Evolutionary conservation across 2,797 vertebrate species (phyloP), one percentile per base, ranked within the genome.

Genomic region (Acropternis orthonyx): DNA sequence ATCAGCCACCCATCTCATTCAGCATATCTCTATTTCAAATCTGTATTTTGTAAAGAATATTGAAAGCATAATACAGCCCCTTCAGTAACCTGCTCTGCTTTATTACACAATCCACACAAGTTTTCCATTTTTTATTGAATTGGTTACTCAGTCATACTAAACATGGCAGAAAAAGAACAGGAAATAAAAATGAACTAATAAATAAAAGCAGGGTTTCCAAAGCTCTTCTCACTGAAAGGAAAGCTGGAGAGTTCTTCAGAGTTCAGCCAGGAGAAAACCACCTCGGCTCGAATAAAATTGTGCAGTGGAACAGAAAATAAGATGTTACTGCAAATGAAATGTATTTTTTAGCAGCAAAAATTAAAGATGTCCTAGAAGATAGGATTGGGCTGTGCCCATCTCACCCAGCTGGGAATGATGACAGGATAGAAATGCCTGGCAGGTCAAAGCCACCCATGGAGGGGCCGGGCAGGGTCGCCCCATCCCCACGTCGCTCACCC

Each of bases 251-350:
- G 41, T 97, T 96, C 96, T 96, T 89, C 92, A 81, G 96, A 96
- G 93, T 98, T 97, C 97, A 97, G 96, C 96, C 36, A 86, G 80
- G 88, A 97, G 97, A 88, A 97, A 96, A 95, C 82, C 95, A 91
- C 96, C 95, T 97, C 79, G 66, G 95, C 97, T 97, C 97, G 96
- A 97, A 98, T 97, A 97, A 97, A 97, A 95, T 88, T 97, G 97
- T 98, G 97, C 97, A 97, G 85, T 97, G 98, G 96, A 89, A 98
- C 97, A 98, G 97, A 98, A 98, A 98, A 98, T 97, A 98, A 98
- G 97, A 97, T 97, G 96, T 98, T 97, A 94, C 95, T 92, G 97
- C 95, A 95, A 97, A 97, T 89, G 92, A 97, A 98, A 97, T 95
- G 95, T 96, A 96, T 97, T 97, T 95, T 97, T 97, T 72, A 85